These are phyloP conservation scores for Pinna nobilis DNA, from an alignment of 1,140 invertebrate species.

Conservation along the genomic window DNA sequence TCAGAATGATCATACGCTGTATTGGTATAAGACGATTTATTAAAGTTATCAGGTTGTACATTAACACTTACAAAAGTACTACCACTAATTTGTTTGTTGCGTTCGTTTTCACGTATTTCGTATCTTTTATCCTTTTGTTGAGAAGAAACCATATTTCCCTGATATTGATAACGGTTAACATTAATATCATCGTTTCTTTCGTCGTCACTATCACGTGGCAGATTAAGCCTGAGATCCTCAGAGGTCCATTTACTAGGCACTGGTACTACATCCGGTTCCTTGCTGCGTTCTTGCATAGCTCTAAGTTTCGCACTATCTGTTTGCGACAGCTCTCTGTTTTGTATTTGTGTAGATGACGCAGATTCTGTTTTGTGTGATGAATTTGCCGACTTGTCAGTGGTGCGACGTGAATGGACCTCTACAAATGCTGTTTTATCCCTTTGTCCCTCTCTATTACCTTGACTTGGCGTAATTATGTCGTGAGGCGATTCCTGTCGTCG, in stretches of 20 bases:
- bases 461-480: background rate
- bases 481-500: conserved; percentile 30
- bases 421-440: too few species aligned
- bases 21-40: conserved; percentile 20
- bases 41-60: background rate
- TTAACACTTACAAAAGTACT: conserved; percentile 22
- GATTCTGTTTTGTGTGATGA: conserved; percentile 9
- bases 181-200: conserved; percentile 17
- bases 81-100: background rate
- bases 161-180: conserved; percentile 38
- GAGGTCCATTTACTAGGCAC: conserved; percentile 34
- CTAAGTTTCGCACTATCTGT: conserved; percentile 46
- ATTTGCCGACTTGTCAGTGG: background rate
- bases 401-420: conserved; percentile 7
- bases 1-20: conserved; percentile 14
- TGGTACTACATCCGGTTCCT: conserved; percentile 22
- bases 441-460: background rate
- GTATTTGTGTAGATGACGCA: too few species aligned
- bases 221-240: conserved; percentile 32
- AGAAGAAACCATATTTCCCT: conserved; percentile 25
- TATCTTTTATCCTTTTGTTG: background rate
- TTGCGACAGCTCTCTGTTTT: conserved; percentile 23
- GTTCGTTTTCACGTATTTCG: background rate
- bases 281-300: conserved; percentile 40
- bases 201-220: conserved; percentile 40